Evolutionary conservation across 2,888 invertebrate species (phyloP).

Genomic region (Acronicta alni): DNA sequence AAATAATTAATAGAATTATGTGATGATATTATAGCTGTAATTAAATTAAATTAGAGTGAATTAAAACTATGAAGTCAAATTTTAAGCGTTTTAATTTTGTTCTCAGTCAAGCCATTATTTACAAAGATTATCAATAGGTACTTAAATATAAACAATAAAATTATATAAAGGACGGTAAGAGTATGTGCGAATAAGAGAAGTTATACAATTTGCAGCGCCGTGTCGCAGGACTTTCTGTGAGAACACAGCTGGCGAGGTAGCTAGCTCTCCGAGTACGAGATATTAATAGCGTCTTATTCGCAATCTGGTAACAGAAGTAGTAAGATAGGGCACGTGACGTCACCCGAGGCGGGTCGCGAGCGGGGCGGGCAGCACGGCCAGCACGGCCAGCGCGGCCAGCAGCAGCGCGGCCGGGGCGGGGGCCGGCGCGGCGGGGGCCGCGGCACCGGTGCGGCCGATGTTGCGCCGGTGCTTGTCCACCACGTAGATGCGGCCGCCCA

Average conservation of each 20-base stretch:
- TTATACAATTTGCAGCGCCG: no score
- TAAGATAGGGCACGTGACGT: no score
- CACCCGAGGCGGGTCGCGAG: neutral
- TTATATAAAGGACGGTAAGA: neutral
- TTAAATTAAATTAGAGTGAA: constrained; percentile 31
- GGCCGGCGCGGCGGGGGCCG: constrained; percentile 18
- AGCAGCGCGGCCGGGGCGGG: neutral
- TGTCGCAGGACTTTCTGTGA: no score
- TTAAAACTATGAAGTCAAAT: constrained; percentile 22
- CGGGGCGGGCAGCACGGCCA: neutral
- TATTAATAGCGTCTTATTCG: no score
- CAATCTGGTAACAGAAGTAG: no score
- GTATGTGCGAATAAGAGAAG: neutral
- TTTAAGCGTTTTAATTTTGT: constrained; percentile 25
- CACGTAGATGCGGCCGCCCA: constrained; percentile 98
- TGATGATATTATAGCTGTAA: constrained; percentile 13
- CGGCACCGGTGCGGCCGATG: constrained; percentile 61
- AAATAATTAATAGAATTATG: constrained; percentile 20
- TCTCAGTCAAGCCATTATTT: constrained; percentile 2
- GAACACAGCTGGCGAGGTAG: no score
- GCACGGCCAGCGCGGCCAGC: neutral
- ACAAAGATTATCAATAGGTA: constrained; percentile 2
- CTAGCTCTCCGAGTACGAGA: no score
- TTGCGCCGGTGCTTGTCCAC: constrained; percentile 92
- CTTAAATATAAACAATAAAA: constrained; percentile 2